These are phyloP conservation scores for Xanthorhoe designata DNA, from an alignment of 2,888 invertebrate species.

Conservation along the genomic window DNA sequence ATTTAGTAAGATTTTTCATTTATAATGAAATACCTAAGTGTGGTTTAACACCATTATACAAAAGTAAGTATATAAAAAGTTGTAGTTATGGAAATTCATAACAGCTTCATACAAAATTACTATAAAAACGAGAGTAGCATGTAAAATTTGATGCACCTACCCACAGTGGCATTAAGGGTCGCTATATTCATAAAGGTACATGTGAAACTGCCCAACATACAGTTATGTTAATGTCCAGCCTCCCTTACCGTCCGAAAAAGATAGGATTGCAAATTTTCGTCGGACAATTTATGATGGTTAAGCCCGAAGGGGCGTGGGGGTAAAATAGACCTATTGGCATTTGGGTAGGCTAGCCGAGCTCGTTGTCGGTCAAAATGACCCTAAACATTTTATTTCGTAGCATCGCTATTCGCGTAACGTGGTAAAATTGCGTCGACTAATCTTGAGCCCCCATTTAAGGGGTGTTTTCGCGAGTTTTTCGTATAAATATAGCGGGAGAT, in stretches of 20 bases:
- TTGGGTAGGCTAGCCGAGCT: constrained; percentile 77
- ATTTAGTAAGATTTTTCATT: no score
- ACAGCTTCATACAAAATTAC: neutral
- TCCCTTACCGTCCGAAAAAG: constrained; percentile 78
- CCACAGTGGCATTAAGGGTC: constrained; percentile 45
- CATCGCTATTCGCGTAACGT: constrained; percentile 78
- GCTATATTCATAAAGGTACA: constrained; percentile 74
- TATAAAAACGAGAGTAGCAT: neutral
- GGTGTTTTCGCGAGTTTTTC: constrained; percentile 75
- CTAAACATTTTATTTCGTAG: constrained; percentile 84
- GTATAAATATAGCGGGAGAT: constrained; percentile 72
- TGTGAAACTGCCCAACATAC: constrained; percentile 74
- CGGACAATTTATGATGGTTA: constrained; percentile 82
- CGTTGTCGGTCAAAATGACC: constrained; percentile 82
- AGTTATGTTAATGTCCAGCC: constrained; percentile 81
- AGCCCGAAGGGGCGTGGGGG: constrained; percentile 72
- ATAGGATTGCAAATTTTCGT: constrained; percentile 85
- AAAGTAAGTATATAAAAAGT: no score
- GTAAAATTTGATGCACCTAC: constrained; percentile 52
- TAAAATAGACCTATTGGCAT: constrained; percentile 81
- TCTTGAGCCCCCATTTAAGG: constrained; percentile 78
- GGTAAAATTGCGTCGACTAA: constrained; percentile 76
- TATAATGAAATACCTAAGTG: no score
- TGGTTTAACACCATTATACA: no score
- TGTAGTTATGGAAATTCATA: neutral